phyloP scores from a whole-genome alignment of 1,140 invertebrate genomes.

The Bombus polaris region DNA sequence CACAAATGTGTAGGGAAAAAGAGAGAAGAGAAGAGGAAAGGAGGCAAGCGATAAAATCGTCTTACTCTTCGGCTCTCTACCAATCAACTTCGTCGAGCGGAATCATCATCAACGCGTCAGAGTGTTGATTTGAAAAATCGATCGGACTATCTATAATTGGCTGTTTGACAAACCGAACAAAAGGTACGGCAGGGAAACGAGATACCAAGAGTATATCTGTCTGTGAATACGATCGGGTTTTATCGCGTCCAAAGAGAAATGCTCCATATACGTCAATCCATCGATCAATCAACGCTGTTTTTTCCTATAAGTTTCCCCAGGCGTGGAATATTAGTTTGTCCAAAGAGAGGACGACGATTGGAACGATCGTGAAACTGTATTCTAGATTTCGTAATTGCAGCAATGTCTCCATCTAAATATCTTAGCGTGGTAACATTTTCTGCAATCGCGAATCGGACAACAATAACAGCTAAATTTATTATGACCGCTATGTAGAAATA shows the following conservation, averaged over 20 bases:
- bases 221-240: constrained; percentile 15
- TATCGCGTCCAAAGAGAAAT: constrained; percentile 12
- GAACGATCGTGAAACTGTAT: background rate
- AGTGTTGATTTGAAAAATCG: background rate
- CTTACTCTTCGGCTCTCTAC: background rate
- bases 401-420: too few relatives aligned
- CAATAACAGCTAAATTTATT: too few relatives aligned
- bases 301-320: background rate
- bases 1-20: too few relatives aligned
- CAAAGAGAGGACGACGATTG: too few relatives aligned
- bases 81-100: background rate
- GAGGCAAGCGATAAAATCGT: background rate
- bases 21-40: too few relatives aligned
- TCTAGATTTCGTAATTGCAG: background rate
- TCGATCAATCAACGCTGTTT: background rate
- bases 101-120: background rate
- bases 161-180: constrained; percentile 14
- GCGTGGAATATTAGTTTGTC: background rate
- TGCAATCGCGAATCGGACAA: too few relatives aligned
- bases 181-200: background rate
- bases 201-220: constrained; percentile 13
- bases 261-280: constrained; percentile 31
- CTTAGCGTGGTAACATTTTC: too few relatives aligned
- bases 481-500: too few relatives aligned
- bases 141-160: background rate